These are phyloP conservation scores for Ceratothoa steindachneri DNA, from an alignment of 2,888 invertebrate genomes.

Conservation along the genomic window DNA sequence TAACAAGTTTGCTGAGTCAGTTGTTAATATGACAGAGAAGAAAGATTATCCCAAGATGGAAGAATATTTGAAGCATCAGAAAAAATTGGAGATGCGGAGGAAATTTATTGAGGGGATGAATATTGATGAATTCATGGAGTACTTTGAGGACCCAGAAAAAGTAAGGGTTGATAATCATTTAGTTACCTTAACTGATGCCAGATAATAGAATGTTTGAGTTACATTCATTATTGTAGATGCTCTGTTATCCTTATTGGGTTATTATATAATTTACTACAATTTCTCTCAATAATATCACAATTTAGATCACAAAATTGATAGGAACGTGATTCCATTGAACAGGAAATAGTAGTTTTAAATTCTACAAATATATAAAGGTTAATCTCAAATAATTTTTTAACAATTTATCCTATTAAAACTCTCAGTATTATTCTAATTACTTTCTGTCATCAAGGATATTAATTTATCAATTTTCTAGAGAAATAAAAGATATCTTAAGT, in stretches of 20 bases:
- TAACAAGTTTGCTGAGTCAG: slow-evolving; percentile 21
- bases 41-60: slow-evolving; percentile 39
- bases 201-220: neutral
- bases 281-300: too few species aligned
- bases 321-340: too few species aligned
- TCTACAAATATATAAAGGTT: too few species aligned
- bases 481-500: too few species aligned
- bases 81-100: slow-evolving; percentile 32
- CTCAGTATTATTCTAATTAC: too few species aligned
- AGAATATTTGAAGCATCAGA: slow-evolving; percentile 34
- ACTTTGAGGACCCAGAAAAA: slow-evolving; percentile 44
- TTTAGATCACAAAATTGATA: too few species aligned
- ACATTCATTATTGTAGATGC: neutral
- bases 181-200: neutral
- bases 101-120: slow-evolving; percentile 44
- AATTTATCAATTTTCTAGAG: too few species aligned
- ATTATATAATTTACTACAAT: neutral
- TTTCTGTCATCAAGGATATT: too few species aligned
- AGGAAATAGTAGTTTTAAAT: too few species aligned
- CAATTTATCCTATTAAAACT: too few species aligned
- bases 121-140: slow-evolving; percentile 38
- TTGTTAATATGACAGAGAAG: slow-evolving; percentile 22
- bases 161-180: too few species aligned
- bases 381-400: too few species aligned
- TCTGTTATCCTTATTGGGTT: neutral